Percentiles rank a stretch among this genome's conserved stretches.
Conservation (phyloP, 2,888 invertebrate species). For the Latrodectus hesperus region DNA sequence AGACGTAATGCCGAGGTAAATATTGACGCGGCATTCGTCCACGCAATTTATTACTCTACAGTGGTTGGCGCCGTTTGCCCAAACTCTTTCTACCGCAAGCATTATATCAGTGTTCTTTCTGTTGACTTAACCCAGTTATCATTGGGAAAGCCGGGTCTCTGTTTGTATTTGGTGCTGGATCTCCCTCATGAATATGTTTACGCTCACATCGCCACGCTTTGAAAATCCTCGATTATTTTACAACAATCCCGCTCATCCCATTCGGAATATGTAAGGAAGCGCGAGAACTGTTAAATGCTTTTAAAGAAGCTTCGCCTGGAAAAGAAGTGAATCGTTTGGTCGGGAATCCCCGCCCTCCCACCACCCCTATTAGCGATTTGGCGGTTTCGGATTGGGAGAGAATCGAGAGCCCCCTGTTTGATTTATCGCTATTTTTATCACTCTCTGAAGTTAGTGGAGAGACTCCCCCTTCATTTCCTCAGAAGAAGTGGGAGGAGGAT, state of each 20-base stretch:
- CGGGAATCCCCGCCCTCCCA: neutral
- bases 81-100: slow-evolving; percentile 69
- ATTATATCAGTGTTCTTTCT: slow-evolving; percentile 68
- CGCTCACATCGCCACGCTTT: slow-evolving; percentile 27
- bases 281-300: slow-evolving; percentile 64
- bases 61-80: slow-evolving; percentile 56
- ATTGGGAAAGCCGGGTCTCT: slow-evolving; percentile 56
- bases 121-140: slow-evolving; percentile 68
- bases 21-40: slow-evolving; percentile 69
- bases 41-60: slow-evolving; percentile 67
- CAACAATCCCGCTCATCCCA: slow-evolving; percentile 51
- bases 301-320: slow-evolving; percentile 47
- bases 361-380: slow-evolving; percentile 48
- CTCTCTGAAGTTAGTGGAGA: slow-evolving; percentile 19
- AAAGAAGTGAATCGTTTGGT: slow-evolving; percentile 21
- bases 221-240: slow-evolving; percentile 68
- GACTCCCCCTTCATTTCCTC: neutral
- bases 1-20: slow-evolving; percentile 69
- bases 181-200: slow-evolving; percentile 68
- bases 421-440: slow-evolving; percentile 66
- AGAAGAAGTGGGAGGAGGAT: neutral
- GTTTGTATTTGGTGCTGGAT: slow-evolving; percentile 66
- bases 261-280: slow-evolving; percentile 66
- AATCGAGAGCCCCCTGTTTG: slow-evolving; percentile 36
- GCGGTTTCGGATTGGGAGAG: slow-evolving; percentile 41